A percentile compares a stretch with the other conserved stretches of the same genome.
Evolutionary conservation across 2,888 invertebrate genomes (phyloP).

Genomic region (Aleiodes alternator): DNA sequence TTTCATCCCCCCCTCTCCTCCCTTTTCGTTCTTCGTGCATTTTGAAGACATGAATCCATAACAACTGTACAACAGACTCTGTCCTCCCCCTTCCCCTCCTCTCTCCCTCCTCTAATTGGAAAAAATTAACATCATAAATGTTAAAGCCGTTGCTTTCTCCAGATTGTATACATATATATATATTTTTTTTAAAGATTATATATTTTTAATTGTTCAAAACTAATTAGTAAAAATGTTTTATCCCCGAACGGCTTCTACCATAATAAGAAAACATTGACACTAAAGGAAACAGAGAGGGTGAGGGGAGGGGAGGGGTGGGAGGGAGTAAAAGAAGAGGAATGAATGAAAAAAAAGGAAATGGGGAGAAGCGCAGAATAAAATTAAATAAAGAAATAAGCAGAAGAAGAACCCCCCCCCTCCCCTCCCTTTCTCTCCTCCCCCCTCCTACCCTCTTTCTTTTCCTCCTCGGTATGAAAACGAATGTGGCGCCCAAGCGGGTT

Average conservation of each 20-base stretch:
- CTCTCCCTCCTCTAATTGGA: slow-evolving; percentile 60
- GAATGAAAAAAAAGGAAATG: slow-evolving; percentile 36
- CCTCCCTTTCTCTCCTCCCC: slow-evolving; percentile 1
- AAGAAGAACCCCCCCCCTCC: background rate
- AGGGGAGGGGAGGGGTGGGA: too few species aligned
- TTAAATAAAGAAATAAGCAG: slow-evolving; percentile 49
- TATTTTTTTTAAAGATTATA: slow-evolving; percentile 20
- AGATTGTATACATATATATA: background rate
- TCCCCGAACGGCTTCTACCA: slow-evolving; percentile 34
- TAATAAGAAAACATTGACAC: slow-evolving; percentile 34
- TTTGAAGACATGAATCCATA: background rate
- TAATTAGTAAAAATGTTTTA: slow-evolving; percentile 65
- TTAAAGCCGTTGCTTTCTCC: slow-evolving; percentile 14
- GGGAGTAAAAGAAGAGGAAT: too few species aligned
- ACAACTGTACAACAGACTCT: too few species aligned
- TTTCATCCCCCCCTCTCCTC: background rate
- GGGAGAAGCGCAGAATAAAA: slow-evolving; percentile 43
- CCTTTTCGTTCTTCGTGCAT: background rate
- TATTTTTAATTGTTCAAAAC: slow-evolving; percentile 66
- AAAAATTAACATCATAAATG: slow-evolving; percentile 65
- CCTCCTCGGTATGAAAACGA: slow-evolving; percentile 34
- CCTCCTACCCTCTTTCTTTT: background rate
- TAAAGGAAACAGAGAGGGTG: too few species aligned
- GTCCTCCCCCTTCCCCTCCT: too few species aligned
- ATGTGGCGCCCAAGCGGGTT: slow-evolving; percentile 59